These are phyloP conservation scores for Lottia gigantea DNA, from an alignment of 2,888 invertebrate species.

Conservation along the genomic window DNA sequence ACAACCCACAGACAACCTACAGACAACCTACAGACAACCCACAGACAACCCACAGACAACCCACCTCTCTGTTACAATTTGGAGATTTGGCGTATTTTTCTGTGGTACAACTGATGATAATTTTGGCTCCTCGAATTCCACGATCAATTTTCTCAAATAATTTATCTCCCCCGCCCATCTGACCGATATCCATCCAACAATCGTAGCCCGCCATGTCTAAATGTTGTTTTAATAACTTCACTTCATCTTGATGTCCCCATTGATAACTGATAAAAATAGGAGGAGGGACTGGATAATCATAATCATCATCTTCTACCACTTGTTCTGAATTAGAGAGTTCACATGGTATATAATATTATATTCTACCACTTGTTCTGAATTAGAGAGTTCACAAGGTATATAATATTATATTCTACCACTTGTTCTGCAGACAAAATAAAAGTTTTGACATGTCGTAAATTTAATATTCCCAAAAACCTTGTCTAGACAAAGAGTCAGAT, in stretches of 20 bases:
- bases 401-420: too few species aligned
- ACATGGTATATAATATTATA: too few species aligned
- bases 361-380: too few species aligned
- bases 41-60: too few species aligned
- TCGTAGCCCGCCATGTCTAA: slow-evolving; percentile 60
- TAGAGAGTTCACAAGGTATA: too few species aligned
- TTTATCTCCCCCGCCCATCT: slow-evolving; percentile 67
- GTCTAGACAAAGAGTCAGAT: too few species aligned
- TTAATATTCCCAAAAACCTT: too few species aligned
- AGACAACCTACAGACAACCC: too few species aligned
- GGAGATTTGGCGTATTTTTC: slow-evolving; percentile 63
- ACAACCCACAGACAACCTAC: too few species aligned
- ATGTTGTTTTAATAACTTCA: slow-evolving; percentile 55
- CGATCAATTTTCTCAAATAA: slow-evolving; percentile 62
- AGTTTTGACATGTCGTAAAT: too few species aligned
- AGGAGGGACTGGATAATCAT: slow-evolving; percentile 36
- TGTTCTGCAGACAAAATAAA: slow-evolving; percentile 32
- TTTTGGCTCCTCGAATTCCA: slow-evolving; percentile 59
- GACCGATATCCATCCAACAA: slow-evolving; percentile 66
- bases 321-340: too few species aligned
- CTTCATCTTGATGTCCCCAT: slow-evolving; percentile 62
- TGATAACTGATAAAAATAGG: slow-evolving; percentile 59
- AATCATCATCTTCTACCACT: slow-evolving; percentile 44
- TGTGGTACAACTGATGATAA: slow-evolving; percentile 56
- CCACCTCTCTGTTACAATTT: slow-evolving; percentile 64